Evolutionary conservation across 2,113 vertebrate genomes (phyloP), one percentile per base, ranked within the genome.

Genomic region (Todiramphus saurophagus): DNA sequence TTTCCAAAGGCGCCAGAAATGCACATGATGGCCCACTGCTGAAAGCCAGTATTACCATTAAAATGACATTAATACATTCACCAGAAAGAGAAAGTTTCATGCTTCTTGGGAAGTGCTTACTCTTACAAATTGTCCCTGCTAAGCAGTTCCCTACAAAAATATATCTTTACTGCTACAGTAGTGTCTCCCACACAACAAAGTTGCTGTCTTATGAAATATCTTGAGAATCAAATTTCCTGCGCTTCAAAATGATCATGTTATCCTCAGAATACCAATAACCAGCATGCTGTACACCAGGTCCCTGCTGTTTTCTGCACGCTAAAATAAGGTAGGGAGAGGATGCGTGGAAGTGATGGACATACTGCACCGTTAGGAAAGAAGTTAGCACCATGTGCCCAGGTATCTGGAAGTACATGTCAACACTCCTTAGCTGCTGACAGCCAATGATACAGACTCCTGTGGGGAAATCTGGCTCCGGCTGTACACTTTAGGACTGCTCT

Each of bases 1-100:
- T 68, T 93, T 76, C 35, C 39, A 79, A 14, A 91, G 33, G 21
- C 90, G 35, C 8, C 18, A 59, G 87, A 89, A 92, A 77, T 58
- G n/a, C 14, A 74, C 1, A 1, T 31, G 18, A 18, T 51, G 25
- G 16, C 14, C 64, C 46, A 25, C 51, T 44, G 33, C 23, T 82
- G 79, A 72, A 8, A 76, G 15, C 9, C 75, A 69, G 39, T 5
- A 5, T 64, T 87, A 19, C 23, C 13, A 24, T 35, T 76, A 83
- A 82, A 90, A 8, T 68, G 90, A 27, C 12, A 35, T 14, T 16
- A 56, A 95, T 25, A 63, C 11, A 44, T 67, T 81, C 58, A 62
- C 21, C 1, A 1, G 18, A 55, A 77, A 51, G 39, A 1, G 18
- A 55, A 77, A 51, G 39, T 25, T 64, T 4, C 23, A 46, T 13